Evolutionary conservation across 2,797 vertebrate genomes (phyloP).

Genomic region (Mus caroli): DNA sequence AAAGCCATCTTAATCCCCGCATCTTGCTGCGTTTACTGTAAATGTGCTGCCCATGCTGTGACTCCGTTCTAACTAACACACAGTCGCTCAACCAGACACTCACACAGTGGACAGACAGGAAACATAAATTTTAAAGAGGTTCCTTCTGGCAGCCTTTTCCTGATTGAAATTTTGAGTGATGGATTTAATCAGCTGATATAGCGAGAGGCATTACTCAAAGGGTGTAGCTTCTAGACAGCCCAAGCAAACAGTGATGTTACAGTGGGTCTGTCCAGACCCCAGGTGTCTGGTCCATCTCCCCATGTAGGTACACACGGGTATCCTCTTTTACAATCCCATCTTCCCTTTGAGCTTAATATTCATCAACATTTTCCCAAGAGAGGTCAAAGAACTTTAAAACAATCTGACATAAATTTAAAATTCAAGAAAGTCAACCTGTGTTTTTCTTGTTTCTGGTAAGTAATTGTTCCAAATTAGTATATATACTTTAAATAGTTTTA

Average conservation of each 20-base stretch:
- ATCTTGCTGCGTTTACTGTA: constrained; percentile 19
- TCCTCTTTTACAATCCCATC: not conserved
- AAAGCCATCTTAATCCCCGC: not conserved
- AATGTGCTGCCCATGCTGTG: not conserved
- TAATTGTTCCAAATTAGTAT: not conserved
- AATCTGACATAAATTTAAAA: not conserved
- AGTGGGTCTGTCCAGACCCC: not conserved
- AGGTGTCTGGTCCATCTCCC: not conserved
- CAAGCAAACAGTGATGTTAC: not conserved
- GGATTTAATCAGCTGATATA: constrained; percentile 25
- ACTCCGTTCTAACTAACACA: no score
- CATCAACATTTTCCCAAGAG: not conserved
- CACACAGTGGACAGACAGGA: not conserved
- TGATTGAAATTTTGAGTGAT: constrained; percentile 32
- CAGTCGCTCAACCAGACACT: not conserved
- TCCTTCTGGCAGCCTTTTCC: not conserved
- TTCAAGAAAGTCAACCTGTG: not conserved
- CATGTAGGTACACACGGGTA: not conserved
- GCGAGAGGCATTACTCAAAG: not conserved
- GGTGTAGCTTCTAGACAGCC: constrained; percentile 30
- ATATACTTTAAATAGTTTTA: constrained; percentile 24
- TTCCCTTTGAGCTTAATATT: not conserved
- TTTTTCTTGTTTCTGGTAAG: not conserved
- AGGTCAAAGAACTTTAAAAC: constrained; percentile 3
- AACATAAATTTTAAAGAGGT: not conserved